Base-by-base conservation (phyloP, 2,888 invertebrate genomes). In the Drosophila differens region DNA sequence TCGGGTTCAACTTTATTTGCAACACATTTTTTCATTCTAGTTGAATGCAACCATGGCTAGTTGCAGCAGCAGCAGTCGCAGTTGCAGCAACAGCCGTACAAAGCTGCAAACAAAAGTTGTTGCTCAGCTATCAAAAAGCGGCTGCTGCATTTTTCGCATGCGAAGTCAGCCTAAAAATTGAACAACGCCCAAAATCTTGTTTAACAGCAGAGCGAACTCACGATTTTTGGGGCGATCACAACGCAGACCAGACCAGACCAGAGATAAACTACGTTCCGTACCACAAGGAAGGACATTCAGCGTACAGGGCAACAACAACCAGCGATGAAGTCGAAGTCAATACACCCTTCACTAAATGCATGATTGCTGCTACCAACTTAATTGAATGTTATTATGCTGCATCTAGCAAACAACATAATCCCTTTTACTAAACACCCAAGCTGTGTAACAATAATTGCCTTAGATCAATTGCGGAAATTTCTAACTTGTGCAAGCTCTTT, bases 171-270 rank as follows among this genome's bases (percentile, higher is more conserved):
- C 86, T 66, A 71, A 86, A 85, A 85, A 85, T 84, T 87, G 80
- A 91, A 91, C 89, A 89, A 89, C 89, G 91, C 89, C 89, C 89
- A 90, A 89, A 90, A 90, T 90, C 89, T 89, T 91, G 89, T 89
- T 89, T 84, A 71, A 63, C 77, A 75, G 58, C 58, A 79, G 77
- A 82, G 74, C 86, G 74, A 83, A 81, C 84, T 89, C 91, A 89
- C 91, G 91, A 89, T 76, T 90, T 86, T 71, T 52, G 74, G 70
- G 62, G 69, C 85, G 87, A 66, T 73, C 69, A 66, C 64, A 30
- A 52, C 67, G 62, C 64, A 58, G 69, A 41, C 69, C 60, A 63
- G 70, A 66, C 79, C 44, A 14, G 47, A 47, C 47, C 49, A 71
- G 65, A 79, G 65, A 79, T 66, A 70, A 68, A 70, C 47, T 47